phyloP scores from a whole-genome alignment of 2,113 vertebrate species.

The Pseudopodoces humilis region DNA sequence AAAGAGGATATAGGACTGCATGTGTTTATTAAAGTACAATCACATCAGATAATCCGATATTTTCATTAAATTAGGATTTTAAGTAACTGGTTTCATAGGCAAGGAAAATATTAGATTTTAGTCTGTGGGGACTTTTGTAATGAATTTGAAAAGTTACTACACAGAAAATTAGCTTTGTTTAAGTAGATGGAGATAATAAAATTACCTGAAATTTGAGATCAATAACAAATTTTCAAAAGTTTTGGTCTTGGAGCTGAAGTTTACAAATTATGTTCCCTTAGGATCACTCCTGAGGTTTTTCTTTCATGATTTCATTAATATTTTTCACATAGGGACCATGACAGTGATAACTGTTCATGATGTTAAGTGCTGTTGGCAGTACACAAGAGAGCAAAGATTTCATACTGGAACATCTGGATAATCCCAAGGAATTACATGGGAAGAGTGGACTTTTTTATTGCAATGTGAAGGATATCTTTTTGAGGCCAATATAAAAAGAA shows the following conservation, averaged over 20 bases:
- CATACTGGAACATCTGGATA: neutral
- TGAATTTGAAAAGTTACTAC: neutral
- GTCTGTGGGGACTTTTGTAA: neutral
- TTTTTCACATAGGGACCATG: neutral
- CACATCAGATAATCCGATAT: neutral
- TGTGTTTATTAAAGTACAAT: neutral
- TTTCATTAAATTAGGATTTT: neutral
- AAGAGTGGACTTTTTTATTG: neutral
- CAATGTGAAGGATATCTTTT: neutral
- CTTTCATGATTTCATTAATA: neutral
- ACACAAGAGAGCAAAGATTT: neutral
- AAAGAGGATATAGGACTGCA: neutral
- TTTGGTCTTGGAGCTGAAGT: neutral
- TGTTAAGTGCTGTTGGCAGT: neutral
- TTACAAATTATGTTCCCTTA: neutral
- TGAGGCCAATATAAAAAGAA: neutral
- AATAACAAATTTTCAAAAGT: neutral
- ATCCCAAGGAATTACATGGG: neutral
- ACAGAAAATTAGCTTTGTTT: neutral
- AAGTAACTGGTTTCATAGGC: neutral
- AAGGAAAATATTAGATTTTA: neutral
- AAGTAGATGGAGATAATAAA: neutral
- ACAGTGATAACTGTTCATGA: neutral
- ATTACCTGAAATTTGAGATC: neutral
- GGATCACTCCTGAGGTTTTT: neutral